These are phyloP conservation scores for Junco hyemalis DNA, from an alignment of 2,113 vertebrate genomes.

Conservation along the genomic window DNA sequence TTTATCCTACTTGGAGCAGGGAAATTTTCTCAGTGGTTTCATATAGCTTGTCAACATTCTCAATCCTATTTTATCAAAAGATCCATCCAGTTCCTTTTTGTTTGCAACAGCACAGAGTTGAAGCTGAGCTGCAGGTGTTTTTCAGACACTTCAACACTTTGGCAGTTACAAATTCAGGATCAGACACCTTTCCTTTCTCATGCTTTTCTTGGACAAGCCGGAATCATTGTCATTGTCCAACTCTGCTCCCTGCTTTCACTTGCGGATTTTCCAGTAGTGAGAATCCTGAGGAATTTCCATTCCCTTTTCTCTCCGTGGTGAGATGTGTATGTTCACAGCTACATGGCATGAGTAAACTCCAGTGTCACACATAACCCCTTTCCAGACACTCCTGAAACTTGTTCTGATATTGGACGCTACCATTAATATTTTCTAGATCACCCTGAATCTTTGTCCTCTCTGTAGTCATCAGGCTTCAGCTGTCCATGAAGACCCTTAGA, in stretches of 20 bases:
- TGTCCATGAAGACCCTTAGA: background rate
- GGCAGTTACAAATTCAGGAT: background rate
- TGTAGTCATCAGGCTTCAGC: background rate
- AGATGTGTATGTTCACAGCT: background rate
- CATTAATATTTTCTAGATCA: background rate
- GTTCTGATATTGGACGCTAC: background rate
- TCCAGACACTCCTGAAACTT: background rate
- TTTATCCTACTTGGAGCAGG: background rate
- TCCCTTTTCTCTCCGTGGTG: background rate
- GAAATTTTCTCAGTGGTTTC: background rate
- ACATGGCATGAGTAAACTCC: accelerated
- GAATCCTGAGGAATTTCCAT: background rate
- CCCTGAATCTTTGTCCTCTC: background rate
- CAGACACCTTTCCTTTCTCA: background rate
- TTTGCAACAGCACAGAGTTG: background rate
- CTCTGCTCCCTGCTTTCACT: background rate
- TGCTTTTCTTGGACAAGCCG: background rate
- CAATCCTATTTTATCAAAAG: background rate
- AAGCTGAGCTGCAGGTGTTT: background rate
- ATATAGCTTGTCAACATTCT: background rate
- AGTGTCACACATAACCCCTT: background rate
- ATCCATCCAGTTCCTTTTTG: background rate
- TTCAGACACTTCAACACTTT: background rate
- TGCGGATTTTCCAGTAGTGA: background rate
- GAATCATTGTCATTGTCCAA: background rate